Percentiles rank a stretch among this genome's conserved stretches.
Conservation (phyloP, 2,113 vertebrate genomes). For the Pelecanus crispus region DNA sequence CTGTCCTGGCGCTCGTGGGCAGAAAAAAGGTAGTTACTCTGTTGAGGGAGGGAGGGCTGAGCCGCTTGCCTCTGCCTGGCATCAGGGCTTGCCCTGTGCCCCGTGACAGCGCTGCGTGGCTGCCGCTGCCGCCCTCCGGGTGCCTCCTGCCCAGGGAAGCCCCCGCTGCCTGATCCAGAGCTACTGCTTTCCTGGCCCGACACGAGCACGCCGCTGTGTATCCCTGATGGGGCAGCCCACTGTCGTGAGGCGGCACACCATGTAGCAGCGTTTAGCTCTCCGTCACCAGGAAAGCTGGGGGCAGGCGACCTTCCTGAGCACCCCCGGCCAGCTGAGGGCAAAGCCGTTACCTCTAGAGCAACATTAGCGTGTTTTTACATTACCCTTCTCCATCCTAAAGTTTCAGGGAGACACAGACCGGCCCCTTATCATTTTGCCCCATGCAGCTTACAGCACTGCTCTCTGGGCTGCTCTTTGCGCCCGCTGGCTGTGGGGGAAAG, state of each 20-base stretch:
- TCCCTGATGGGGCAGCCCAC: accelerated
- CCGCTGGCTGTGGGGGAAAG: neutral
- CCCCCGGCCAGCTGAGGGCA: neutral
- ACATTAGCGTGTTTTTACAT: neutral
- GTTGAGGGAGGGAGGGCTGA: neutral
- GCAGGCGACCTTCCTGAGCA: neutral
- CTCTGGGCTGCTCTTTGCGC: neutral
- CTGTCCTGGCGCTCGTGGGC: neutral
- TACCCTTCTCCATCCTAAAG: neutral
- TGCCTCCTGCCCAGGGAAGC: neutral
- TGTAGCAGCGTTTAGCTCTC: neutral
- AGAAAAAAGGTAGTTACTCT: neutral
- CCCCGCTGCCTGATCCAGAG: neutral
- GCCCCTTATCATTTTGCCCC: accelerated
- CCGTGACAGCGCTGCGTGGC: accelerated
- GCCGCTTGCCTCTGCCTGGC: neutral
- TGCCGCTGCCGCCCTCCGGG: accelerated
- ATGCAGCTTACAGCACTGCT: neutral
- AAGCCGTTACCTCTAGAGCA: neutral
- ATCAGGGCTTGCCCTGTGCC: accelerated
- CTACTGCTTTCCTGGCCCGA: neutral
- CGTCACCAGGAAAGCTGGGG: neutral
- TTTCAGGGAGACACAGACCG: neutral
- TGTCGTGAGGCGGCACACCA: accelerated
- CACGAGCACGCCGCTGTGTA: too few species aligned